Percentiles rank a stretch among this genome's conserved stretches.
Conservation (phyloP, 2,888 invertebrate species). For the Periphyllus acericola region DNA sequence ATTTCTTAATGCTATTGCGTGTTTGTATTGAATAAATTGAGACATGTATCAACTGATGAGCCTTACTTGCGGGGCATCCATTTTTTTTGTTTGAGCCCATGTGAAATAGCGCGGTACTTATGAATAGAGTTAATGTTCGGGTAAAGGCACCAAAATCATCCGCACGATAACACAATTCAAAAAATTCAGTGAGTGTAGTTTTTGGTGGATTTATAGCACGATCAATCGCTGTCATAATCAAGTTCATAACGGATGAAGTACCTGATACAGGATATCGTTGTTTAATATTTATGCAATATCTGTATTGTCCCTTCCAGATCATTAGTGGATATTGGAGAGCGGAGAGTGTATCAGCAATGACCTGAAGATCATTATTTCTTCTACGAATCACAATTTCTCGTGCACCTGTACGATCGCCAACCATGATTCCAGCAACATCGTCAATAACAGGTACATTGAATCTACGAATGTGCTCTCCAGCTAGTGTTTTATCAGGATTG, state of each 20-base stretch:
- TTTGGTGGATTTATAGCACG: too few relatives aligned
- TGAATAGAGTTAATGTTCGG: too few relatives aligned
- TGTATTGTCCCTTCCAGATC: conserved; percentile 56
- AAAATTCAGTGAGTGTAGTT: too few relatives aligned
- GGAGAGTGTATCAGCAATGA: conserved; percentile 51
- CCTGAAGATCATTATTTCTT: conserved; percentile 35
- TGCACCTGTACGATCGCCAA: conserved; percentile 18
- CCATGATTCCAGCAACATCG: conserved; percentile 61
- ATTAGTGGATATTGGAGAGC: conserved; percentile 60
- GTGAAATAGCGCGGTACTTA: conserved; percentile 57
- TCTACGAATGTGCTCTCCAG: conserved; percentile 49
- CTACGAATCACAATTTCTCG: too few relatives aligned
- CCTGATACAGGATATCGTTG: not conserved
- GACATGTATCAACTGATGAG: conserved; percentile 32
- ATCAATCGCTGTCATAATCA: too few relatives aligned
- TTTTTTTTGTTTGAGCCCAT: conserved; percentile 49
- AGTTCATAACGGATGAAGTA: not conserved
- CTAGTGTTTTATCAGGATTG: conserved; percentile 51
- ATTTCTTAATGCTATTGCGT: too few relatives aligned
- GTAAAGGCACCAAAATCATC: too few relatives aligned
- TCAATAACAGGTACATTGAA: conserved; percentile 62
- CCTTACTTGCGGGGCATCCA: conserved; percentile 56
- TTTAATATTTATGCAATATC: conserved; percentile 32
- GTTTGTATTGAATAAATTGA: conserved; percentile 20
- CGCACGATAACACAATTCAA: too few relatives aligned